Evolutionary conservation across 2,113 vertebrate species (phyloP).

Genomic region (Talpa occidentalis): DNA sequence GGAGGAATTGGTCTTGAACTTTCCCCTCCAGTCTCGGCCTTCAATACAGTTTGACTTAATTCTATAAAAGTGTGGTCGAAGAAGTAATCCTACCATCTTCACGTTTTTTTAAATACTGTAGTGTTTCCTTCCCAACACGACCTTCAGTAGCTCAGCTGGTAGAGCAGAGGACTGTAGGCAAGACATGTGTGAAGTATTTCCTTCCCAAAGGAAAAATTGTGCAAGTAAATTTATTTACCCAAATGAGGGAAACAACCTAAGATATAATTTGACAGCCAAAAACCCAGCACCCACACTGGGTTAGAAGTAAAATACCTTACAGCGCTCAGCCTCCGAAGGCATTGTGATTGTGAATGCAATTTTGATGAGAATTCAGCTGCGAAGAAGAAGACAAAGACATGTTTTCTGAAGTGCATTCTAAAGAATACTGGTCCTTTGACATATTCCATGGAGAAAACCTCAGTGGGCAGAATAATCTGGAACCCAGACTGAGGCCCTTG

Average conservation of each 20-base stretch:
- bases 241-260: neutral
- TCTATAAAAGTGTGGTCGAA: neutral
- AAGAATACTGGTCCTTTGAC: neutral
- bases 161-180: slow-evolving; percentile 92
- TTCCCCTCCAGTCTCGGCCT: neutral
- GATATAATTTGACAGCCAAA: neutral
- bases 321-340: neutral
- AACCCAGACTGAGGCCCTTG: accelerated
- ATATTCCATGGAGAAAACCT: neutral
- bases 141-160: slow-evolving; percentile 93
- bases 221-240: neutral
- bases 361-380: neutral
- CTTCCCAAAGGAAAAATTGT: neutral
- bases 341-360: neutral
- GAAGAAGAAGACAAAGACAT: neutral
- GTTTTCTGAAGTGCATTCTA: neutral
- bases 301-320: neutral
- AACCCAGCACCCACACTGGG: neutral
- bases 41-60: neutral
- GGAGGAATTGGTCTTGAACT: neutral
- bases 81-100: neutral
- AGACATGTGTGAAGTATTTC: too few species aligned
- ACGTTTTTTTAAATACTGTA: too few species aligned
- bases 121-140: neutral
- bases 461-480: neutral